Evolutionary conservation across 2,888 invertebrate genomes (phyloP), one percentile per base, ranked within the genome.

Genomic region (Aporophyla lueneburgensis): DNA sequence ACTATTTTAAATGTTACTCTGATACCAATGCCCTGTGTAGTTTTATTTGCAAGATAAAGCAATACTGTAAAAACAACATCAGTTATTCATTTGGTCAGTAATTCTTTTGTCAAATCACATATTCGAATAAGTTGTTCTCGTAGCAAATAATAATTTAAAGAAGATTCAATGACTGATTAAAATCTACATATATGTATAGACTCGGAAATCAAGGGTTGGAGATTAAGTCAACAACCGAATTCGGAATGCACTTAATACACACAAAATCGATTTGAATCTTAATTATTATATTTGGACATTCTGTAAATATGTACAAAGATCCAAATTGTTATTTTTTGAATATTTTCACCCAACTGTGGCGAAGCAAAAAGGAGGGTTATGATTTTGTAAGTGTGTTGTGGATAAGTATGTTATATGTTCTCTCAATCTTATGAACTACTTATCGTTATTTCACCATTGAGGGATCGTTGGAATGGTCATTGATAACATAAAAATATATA

Each of bases 221-320:
- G 53, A 78, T 54, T 49, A 61, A 10, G 49, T 40, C 16, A 40
- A 33, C 12, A 51, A 76, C 9, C 10, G 24, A 4, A 40, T 49
- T 21, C 14, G 5, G 14, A 9, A 24, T 33, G 43, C 10, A 9
- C 0, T 2, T 7, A 27, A 27, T 19, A 46, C 4, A 56, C 43
- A 56, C 24, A 46, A 63, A 10, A 14, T 65, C 12, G 43, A 68
- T 68, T 9, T 24, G 1, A 33, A 24, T 21, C 3, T 6, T 0
- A n/a, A n/a, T 74, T 16, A n/a, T 56, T 72, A 14, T 2, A 51
- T 63, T n/a, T 58, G 27, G 51, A 77, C 51, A 43, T 27, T 63
- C 27, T 56, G 24, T n/a, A n/a, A n/a, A n/a, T n/a, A n/a, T n/a
- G n/a, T 56, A 77, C 40, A 27, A 24, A 16, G 0, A 56, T 40